Base-by-base conservation (phyloP, 2,113 vertebrate species). In the Vicugna pacos region DNA sequence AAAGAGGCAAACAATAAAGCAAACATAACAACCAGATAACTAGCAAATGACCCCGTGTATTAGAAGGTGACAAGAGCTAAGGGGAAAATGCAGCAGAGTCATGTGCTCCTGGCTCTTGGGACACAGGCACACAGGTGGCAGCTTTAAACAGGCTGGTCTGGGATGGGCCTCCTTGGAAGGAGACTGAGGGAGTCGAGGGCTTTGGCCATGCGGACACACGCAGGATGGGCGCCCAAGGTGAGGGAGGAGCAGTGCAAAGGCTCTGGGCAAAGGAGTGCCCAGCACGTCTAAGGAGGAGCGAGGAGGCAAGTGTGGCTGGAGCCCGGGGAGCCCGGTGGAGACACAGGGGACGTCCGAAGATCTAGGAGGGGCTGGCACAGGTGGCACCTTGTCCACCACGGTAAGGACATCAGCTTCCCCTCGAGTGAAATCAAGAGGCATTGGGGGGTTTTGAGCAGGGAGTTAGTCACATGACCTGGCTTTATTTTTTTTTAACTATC, bases 231-330 rank as follows among this genome's bases (percentile, higher is more conserved):
- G 5, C 11, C 48, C 52, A 38, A 24, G 22, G 24, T 6, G 15
- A 58, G 8, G 10, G 12, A 67, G 52, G 58, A 69, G 12, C 1
- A 10, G 17, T 12, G 7, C 32, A 48, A 9, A 77, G 20, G 13
- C 42, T 52, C 42, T 42, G 52, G 42, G 22, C 48, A 12, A 8
- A 10, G 17, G 14, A 56, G 5, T 69, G 19, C 14, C 14, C 14
- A 35, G 12, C 3, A 3, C 4, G 7, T 1, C 24, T 48, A 42
- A 80, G 30, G n/a, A 54, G 4, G 35, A 52, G 15, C 3, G 1
- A 60, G 70, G 19, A 52, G 50, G 13, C 6, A 4, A 10, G 1
- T 50, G 84, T 56, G 48, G 8, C 38, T 32, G 32, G 6, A 58
- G 65, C 30, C 30, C 8, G 48, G 22, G 17, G 12, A 54, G 16